phyloP scores from a whole-genome alignment of 2,888 invertebrate species.

The Andrena haemorrhoa region DNA sequence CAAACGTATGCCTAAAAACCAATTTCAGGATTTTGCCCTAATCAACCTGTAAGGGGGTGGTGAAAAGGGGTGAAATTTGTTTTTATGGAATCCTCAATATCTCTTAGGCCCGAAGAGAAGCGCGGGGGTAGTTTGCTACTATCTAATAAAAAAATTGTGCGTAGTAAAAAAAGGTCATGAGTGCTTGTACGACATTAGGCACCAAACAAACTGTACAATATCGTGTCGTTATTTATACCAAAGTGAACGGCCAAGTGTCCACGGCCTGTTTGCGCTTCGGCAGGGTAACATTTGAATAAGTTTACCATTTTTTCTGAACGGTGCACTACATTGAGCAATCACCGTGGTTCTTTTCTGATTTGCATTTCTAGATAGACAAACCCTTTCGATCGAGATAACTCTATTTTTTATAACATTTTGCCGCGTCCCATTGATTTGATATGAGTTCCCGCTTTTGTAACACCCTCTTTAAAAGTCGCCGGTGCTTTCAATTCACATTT shows the following conservation, averaged over 20 bases:
- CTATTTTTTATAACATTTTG: too few species aligned
- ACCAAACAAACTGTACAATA: slow-evolving; percentile 59
- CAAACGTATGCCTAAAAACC: too few species aligned
- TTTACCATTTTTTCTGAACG: slow-evolving; percentile 44
- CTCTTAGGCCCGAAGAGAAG: too few species aligned
- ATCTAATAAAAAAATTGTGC: slow-evolving; percentile 10
- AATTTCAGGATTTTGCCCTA: too few species aligned
- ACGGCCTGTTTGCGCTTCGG: slow-evolving; percentile 29
- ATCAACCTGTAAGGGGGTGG: too few species aligned
- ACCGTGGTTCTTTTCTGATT: slow-evolving; percentile 26
- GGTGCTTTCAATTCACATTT: background rate
- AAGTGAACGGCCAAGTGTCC: slow-evolving; percentile 48
- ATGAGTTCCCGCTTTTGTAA: background rate
- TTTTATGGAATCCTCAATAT: too few species aligned
- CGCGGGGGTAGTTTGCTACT: too few species aligned
- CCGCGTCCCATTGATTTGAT: background rate
- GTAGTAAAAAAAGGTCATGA: slow-evolving; percentile 6
- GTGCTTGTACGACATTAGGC: slow-evolving; percentile 57
- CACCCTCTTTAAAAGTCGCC: background rate
- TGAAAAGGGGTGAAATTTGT: too few species aligned
- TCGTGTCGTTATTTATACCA: slow-evolving; percentile 51
- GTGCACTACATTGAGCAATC: slow-evolving; percentile 57
- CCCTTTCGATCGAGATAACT: background rate
- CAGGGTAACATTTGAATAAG: slow-evolving; percentile 56
- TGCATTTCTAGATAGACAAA: slow-evolving; percentile 24